phyloP scores from a whole-genome alignment of 2,888 invertebrate species.

The Heteromyza rotundicornis region DNA sequence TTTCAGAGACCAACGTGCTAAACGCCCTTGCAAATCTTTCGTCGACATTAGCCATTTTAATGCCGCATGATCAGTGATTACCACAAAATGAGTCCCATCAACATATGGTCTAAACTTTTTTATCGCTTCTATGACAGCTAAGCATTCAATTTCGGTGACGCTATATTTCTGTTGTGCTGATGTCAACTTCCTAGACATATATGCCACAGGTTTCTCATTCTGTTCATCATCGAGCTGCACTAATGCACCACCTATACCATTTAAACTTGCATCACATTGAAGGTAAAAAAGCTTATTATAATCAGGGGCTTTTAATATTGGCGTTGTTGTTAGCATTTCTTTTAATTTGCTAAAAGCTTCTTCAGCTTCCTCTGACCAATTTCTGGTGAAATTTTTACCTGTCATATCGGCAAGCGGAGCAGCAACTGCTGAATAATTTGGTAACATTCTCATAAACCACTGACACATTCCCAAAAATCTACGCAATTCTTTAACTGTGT shows the following conservation, averaged over 20 bases:
- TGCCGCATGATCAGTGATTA: conserved; percentile 23
- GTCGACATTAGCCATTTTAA: conserved; percentile 17
- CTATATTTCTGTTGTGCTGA: conserved; percentile 18
- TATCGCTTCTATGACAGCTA: conserved; percentile 16
- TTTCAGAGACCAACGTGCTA: conserved; percentile 8
- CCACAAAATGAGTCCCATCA: conserved; percentile 14
- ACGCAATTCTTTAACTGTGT: conserved; percentile 12
- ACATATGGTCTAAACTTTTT: conserved; percentile 24
- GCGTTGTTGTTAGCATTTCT: no score
- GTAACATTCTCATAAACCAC: conserved; percentile 14
- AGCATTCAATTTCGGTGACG: conserved; percentile 22
- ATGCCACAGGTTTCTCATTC: conserved; percentile 17
- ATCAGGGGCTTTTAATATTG: no score
- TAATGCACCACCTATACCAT: neutral
- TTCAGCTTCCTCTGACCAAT: no score
- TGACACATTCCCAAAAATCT: conserved; percentile 14
- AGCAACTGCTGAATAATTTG: conserved; percentile 3
- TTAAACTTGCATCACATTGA: neutral
- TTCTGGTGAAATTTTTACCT: no score
- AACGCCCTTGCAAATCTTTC: neutral
- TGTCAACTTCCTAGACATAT: conserved; percentile 11
- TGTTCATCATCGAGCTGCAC: neutral
- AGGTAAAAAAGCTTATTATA: neutral
- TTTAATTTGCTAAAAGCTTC: no score
- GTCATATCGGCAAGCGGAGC: neutral